Base-by-base conservation (phyloP, 2,888 invertebrate species). In the Phaedon cochleariae region DNA sequence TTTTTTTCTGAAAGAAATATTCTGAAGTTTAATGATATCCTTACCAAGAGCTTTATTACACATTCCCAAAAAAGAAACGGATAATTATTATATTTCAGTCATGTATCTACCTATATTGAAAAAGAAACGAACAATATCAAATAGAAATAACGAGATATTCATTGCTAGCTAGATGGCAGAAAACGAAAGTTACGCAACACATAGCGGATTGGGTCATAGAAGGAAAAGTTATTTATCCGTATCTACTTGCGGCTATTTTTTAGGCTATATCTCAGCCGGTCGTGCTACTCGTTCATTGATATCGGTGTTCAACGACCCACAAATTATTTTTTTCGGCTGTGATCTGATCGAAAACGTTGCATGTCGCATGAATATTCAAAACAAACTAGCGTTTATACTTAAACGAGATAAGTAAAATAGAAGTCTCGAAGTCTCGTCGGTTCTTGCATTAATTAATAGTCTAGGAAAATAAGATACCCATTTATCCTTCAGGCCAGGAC, bases 161-260 rank as follows among this genome's bases (percentile, higher is more conserved):
- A 26, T 26, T 26, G 7, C 26, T 5, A 26, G 1, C 31, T 10
- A 26, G 1, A 4, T 10, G 9, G 31, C 62, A 57, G 57, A 51
- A 62, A 55, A 49, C 51, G 21, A 57, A 17, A 34, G 21, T 62
- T 62, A 55, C 49, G 34, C 51, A 62, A 65, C 37, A 12, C 12
- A 21, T 15, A n/a, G n/a, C n/a, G 59, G 62, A 59, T 54, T 66
- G 59, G 66, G 66, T 66, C 66, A 64, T 49, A 59, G 62, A 66
- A 62, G 49, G 66, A 66, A 34, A 66, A 66, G 66, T 62, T 59
- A 66, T 37, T 54, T 64, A 59, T 64, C 54, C 54, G 22, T 34
- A 54, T 45, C 31, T 34, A 34, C 6, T 34, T 34, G 48, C 53
- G 46, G 59, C 48, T 54, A 51, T 49, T 54, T 66, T 66, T 61